Conservation (phyloP, 2,113 vertebrate genomes). For the Nannospalax galili region DNA sequence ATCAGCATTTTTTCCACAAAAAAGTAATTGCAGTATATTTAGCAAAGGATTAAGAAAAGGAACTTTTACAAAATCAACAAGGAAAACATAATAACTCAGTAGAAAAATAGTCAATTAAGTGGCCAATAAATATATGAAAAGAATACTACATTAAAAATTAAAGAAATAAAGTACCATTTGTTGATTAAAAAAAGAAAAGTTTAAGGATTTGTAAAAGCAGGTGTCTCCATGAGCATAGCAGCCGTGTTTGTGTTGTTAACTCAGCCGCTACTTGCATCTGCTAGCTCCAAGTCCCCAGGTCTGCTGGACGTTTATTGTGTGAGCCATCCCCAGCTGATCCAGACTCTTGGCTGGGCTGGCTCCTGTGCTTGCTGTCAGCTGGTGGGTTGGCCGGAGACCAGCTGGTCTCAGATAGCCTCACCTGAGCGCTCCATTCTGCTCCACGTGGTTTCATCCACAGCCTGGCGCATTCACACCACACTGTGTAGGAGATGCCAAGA, state of each 20-base stretch:
- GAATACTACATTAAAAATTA: not conserved
- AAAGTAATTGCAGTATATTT: not conserved
- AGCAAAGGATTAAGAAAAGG: slow-evolving; percentile 34
- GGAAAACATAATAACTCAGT: slow-evolving; percentile 4
- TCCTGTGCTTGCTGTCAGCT: not conserved
- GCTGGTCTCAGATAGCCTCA: not conserved
- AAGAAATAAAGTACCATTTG: not conserved
- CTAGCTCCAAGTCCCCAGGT: not conserved
- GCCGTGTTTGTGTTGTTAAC: not conserved
- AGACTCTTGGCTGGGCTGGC: not conserved
- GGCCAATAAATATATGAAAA: not conserved
- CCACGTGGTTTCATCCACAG: not conserved
- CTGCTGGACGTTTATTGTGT: not conserved
- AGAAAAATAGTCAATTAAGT: slow-evolving; percentile 25
- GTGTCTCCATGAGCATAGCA: not conserved
- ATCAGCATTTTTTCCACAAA: not conserved
- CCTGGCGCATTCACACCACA: not conserved
- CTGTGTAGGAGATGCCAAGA: not conserved
- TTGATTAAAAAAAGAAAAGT: slow-evolving; percentile 22
- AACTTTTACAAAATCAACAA: slow-evolving; percentile 16
- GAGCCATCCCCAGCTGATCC: not conserved
- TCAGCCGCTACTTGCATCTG: not conserved
- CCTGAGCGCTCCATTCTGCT: slow-evolving; percentile 40
- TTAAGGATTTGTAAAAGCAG: not conserved
- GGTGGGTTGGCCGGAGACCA: slow-evolving; percentile 38